These are phyloP conservation scores for Eristalis pertinax DNA, from an alignment of 2,888 invertebrate species.

Conservation along the genomic window DNA sequence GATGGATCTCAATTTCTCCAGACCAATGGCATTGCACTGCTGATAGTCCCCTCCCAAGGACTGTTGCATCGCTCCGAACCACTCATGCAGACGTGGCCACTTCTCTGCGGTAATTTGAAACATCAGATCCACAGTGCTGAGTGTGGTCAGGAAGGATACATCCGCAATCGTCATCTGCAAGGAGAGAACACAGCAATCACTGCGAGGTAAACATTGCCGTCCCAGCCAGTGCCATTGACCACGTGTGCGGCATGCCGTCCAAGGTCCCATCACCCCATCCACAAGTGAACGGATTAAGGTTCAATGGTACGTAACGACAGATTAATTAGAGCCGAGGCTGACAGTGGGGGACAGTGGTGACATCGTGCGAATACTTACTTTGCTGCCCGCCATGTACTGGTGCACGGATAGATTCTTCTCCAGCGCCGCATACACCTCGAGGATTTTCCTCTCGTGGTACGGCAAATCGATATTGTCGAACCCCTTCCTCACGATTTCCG, in stretches of 20 bases:
- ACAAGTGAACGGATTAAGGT: conserved; percentile 35
- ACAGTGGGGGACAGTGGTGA: background rate
- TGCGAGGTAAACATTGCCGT: conserved; percentile 7
- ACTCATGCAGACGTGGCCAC: conserved; percentile 79
- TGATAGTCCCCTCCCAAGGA: conserved; percentile 75
- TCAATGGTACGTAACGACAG: conserved; percentile 40
- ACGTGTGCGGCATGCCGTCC: background rate
- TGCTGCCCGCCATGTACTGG: conserved; percentile 79
- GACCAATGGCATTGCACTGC: conserved; percentile 76
- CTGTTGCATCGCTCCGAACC: conserved; percentile 77
- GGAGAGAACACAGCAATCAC: conserved; percentile 16
- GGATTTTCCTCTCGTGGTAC: conserved; percentile 77
- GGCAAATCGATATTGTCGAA: conserved; percentile 77
- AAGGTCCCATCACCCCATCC: too few relatives aligned
- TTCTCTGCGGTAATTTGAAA: conserved; percentile 79
- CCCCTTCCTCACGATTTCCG: conserved; percentile 78
- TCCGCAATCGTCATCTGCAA: conserved; percentile 81
- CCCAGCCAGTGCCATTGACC: background rate
- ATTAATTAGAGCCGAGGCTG: conserved; percentile 38
- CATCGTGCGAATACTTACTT: conserved; percentile 75
- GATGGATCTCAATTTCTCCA: conserved; percentile 75
- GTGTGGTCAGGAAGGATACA: conserved; percentile 80
- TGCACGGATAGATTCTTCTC: conserved; percentile 78
- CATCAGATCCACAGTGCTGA: conserved; percentile 81
- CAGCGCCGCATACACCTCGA: conserved; percentile 80